These are phyloP conservation scores for Acleris sparsana DNA, from an alignment of 2,888 invertebrate genomes.

Conservation along the genomic window DNA sequence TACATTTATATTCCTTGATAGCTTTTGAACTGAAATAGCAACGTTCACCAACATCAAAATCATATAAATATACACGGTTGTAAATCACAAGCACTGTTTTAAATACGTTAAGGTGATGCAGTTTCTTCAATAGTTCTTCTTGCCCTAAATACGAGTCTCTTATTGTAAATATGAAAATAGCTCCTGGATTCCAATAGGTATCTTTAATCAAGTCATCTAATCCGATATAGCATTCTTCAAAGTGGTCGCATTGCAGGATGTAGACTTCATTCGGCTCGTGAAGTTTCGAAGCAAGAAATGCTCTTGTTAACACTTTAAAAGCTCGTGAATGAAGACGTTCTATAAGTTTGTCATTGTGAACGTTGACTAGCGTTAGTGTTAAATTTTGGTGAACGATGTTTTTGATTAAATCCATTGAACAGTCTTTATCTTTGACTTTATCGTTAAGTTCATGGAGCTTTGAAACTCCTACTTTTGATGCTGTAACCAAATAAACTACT, in stretches of 20 bases:
- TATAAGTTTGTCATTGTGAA: slow-evolving; percentile 15
- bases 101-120: slow-evolving; percentile 34
- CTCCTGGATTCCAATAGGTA: slow-evolving; percentile 36
- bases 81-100: slow-evolving; percentile 22
- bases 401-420: slow-evolving; percentile 10
- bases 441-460: slow-evolving; percentile 1
- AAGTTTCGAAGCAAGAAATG: slow-evolving; percentile 19
- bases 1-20: slow-evolving; percentile 23
- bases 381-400: slow-evolving; percentile 8
- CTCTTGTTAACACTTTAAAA: slow-evolving; percentile 20
- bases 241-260: slow-evolving; percentile 15
- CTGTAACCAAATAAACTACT: background rate
- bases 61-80: slow-evolving; percentile 22
- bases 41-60: slow-evolving; percentile 32
- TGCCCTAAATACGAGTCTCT: slow-evolving; percentile 1
- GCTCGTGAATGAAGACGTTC: slow-evolving; percentile 10
- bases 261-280: slow-evolving; percentile 28
- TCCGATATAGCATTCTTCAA: slow-evolving; percentile 21
- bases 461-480: background rate
- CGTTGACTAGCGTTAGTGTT: slow-evolving; percentile 32
- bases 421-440: slow-evolving; percentile 8
- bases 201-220: slow-evolving; percentile 32
- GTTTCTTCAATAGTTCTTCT: slow-evolving; percentile 23
- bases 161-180: slow-evolving; percentile 24
- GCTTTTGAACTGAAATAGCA: slow-evolving; percentile 34